Percentiles rank a stretch among this genome's conserved stretches.
These are phyloP conservation scores for Leptestheria dahalacensis DNA, from an alignment of 1,140 invertebrate genomes.

Conservation along the genomic window DNA sequence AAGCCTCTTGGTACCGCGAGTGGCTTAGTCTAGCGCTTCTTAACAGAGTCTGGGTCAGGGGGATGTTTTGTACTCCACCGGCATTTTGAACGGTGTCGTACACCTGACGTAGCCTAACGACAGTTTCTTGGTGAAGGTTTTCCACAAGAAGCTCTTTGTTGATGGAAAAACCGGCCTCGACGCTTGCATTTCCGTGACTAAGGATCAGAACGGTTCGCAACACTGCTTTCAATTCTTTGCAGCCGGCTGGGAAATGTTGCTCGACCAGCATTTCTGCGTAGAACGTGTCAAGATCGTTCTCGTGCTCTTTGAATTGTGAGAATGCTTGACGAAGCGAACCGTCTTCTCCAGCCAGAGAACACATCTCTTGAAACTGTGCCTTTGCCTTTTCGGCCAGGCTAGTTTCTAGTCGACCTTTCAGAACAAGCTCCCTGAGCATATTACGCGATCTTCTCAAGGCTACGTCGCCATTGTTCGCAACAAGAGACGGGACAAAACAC, in stretches of 20 bases:
- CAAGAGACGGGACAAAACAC: not conserved
- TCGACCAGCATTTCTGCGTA: not conserved
- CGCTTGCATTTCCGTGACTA: not conserved
- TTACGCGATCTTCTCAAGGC: not conserved
- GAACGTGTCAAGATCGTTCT: not conserved
- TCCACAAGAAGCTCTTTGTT: constrained; percentile 7
- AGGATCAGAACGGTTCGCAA: not conserved
- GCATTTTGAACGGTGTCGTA: not conserved
- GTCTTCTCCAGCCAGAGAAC: not conserved
- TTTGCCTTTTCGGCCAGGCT: not conserved
- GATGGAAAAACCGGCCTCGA: constrained; percentile 1
- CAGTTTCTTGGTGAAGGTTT: constrained; percentile 1
- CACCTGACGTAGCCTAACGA: not conserved
- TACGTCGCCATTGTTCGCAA: not conserved
- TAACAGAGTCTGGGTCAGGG: not conserved
- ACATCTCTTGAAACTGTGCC: not conserved
- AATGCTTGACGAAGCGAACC: not conserved
- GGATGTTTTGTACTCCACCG: not conserved
- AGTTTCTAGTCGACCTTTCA: not conserved
- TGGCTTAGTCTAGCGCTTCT: not conserved
- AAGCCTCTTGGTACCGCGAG: not conserved
- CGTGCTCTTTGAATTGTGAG: not conserved
- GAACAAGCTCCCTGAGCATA: not conserved
- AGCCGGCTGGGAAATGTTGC: not conserved
- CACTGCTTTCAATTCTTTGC: not conserved